These are phyloP conservation scores for Lindbergichthys nudifrons DNA, from an alignment of 2,797 vertebrate species.

Conservation along the genomic window DNA sequence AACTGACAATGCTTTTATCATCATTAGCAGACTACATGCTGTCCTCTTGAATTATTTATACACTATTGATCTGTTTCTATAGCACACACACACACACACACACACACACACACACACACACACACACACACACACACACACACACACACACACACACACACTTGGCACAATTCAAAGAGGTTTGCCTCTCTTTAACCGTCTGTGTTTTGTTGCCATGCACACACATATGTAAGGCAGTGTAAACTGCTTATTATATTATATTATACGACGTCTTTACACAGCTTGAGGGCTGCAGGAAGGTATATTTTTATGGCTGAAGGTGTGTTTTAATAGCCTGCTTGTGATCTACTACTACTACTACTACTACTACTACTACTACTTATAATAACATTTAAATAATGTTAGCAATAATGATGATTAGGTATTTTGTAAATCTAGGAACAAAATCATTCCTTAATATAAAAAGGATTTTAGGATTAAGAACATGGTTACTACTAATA, in stretches of 20 bases:
- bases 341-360: no score
- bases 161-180: slow-evolving; percentile 23
- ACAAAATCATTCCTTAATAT: no score
- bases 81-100: slow-evolving; percentile 22
- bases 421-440: no score
- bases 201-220: slow-evolving; percentile 6
- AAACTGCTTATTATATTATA: not conserved
- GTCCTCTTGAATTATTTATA: slow-evolving; percentile 87
- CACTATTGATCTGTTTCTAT: slow-evolving; percentile 66
- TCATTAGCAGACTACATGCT: slow-evolving; percentile 74
- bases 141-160: slow-evolving; percentile 41
- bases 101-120: slow-evolving; percentile 29
- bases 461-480: no score
- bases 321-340: not conserved
- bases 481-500: no score
- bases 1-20: slow-evolving; percentile 81
- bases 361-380: no score
- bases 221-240: not conserved
- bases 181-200: slow-evolving; percentile 12
- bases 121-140: slow-evolving; percentile 50
- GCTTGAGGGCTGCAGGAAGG: no score
- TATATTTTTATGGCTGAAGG: not conserved
- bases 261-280: no score
- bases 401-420: no score
- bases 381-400: no score